phyloP scores from a whole-genome alignment of 2,113 vertebrate species.

The Oreotrochilus melanogaster region DNA sequence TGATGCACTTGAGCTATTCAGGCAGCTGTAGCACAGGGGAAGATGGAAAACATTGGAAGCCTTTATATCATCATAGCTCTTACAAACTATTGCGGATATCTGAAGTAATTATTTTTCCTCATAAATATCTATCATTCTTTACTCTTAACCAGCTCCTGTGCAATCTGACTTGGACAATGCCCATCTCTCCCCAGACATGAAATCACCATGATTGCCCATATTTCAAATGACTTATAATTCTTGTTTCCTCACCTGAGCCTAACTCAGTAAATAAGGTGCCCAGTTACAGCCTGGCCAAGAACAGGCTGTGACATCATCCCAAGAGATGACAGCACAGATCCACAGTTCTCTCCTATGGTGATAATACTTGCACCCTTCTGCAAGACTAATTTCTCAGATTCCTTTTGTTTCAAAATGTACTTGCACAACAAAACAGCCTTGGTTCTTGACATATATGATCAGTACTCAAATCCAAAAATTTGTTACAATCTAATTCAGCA shows the following conservation, averaged over 20 bases:
- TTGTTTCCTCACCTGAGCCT: not conserved
- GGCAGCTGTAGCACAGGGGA: not conserved
- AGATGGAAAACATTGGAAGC: not conserved
- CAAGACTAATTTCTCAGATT: not conserved
- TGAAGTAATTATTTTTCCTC: not conserved
- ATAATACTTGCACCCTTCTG: not conserved
- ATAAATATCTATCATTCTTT: not conserved
- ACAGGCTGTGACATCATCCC: fast-evolving
- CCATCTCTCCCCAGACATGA: not conserved
- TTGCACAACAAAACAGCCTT: not conserved
- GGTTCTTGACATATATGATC: not conserved
- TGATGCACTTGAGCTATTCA: not conserved
- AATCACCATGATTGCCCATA: not conserved
- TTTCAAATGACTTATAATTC: not conserved
- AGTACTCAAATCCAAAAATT: not conserved
- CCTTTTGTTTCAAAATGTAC: not conserved
- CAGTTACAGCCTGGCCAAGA: not conserved
- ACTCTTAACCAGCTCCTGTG: not conserved
- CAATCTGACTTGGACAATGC: not conserved
- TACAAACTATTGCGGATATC: not conserved
- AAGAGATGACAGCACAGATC: not conserved
- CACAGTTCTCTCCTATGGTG: not conserved
- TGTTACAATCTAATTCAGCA: not conserved
- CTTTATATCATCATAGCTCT: not conserved
- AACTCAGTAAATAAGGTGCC: not conserved